Evolutionary conservation across 2,113 vertebrate genomes (phyloP).

Genomic region (Urocolius indicus): DNA sequence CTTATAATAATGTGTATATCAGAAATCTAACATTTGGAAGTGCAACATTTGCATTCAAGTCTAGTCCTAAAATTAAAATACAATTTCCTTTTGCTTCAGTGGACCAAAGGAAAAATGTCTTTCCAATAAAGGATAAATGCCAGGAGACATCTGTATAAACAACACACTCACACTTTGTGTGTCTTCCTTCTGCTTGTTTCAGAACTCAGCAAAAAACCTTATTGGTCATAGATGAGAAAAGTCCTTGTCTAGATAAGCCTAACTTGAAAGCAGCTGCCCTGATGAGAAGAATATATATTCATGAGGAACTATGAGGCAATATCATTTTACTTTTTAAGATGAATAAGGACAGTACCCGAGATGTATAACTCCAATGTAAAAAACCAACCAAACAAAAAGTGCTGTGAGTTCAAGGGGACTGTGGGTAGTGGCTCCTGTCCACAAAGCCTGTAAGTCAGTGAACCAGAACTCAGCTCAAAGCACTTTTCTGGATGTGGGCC

Average conservation of each 20-base stretch:
- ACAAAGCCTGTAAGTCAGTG: background rate
- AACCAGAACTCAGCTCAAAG: background rate
- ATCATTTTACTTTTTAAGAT: background rate
- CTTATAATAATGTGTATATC: background rate
- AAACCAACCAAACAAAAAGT: background rate
- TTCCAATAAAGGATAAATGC: background rate
- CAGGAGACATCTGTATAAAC: background rate
- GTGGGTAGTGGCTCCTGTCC: background rate
- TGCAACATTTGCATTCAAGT: background rate
- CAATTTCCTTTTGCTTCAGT: background rate
- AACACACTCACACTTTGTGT: background rate
- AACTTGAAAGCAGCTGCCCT: background rate
- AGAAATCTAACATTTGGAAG: background rate
- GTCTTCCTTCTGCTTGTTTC: conserved; percentile 2
- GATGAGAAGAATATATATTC: background rate
- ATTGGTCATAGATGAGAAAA: background rate
- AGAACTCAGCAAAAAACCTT: background rate
- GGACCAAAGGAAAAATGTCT: background rate
- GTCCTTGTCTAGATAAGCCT: background rate
- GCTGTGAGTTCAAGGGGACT: background rate
- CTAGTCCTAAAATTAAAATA: background rate
- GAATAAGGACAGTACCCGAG: background rate
- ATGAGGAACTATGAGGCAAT: background rate
- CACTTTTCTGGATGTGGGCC: background rate
- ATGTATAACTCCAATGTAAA: background rate